A percentile compares a stretch with the other conserved stretches of the same genome.
These are phyloP conservation scores for Microcaecilia unicolor DNA, from an alignment of 2,797 vertebrate genomes.

Conservation along the genomic window DNA sequence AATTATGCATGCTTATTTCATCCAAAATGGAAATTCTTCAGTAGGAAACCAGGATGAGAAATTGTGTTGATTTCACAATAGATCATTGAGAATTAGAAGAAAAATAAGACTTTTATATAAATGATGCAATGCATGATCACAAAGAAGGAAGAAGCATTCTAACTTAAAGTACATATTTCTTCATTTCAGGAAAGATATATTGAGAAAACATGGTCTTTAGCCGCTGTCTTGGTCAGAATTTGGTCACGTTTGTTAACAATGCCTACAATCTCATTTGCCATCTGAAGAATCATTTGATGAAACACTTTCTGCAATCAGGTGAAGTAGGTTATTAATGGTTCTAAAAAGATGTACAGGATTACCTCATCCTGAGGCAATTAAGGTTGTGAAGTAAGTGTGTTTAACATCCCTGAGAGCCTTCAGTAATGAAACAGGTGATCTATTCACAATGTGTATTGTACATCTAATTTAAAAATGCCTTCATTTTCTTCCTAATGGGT, in stretches of 20 bases:
- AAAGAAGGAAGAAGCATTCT: too few species aligned
- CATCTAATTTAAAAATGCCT: slow-evolving; percentile 30
- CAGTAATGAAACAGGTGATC: slow-evolving; percentile 56
- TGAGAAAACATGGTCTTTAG: too few species aligned
- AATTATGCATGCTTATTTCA: too few species aligned
- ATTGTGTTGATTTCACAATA: too few species aligned
- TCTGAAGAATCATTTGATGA: slow-evolving; percentile 56
- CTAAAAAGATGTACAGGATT: slow-evolving; percentile 61
- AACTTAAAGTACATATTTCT: too few species aligned
- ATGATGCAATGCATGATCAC: too few species aligned
- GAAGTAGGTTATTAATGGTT: slow-evolving; percentile 69
- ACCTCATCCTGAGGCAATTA: slow-evolving; percentile 66
- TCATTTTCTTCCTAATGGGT: slow-evolving; percentile 18
- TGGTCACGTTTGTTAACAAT: slow-evolving; percentile 31
- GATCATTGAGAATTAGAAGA: too few species aligned
- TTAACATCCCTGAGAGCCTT: slow-evolving; percentile 49
- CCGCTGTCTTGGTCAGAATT: too few species aligned
- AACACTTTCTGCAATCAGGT: slow-evolving; percentile 63
- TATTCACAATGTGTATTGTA: slow-evolving; percentile 39
- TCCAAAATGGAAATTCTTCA: too few species aligned
- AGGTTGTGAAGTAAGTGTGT: slow-evolving; percentile 50
- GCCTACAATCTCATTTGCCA: slow-evolving; percentile 56
- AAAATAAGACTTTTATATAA: too few species aligned
- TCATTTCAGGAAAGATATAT: too few species aligned
- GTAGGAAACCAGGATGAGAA: too few species aligned